These are phyloP conservation scores for Phaethornis superciliosus DNA, from an alignment of 2,113 vertebrate species.

Conservation along the genomic window DNA sequence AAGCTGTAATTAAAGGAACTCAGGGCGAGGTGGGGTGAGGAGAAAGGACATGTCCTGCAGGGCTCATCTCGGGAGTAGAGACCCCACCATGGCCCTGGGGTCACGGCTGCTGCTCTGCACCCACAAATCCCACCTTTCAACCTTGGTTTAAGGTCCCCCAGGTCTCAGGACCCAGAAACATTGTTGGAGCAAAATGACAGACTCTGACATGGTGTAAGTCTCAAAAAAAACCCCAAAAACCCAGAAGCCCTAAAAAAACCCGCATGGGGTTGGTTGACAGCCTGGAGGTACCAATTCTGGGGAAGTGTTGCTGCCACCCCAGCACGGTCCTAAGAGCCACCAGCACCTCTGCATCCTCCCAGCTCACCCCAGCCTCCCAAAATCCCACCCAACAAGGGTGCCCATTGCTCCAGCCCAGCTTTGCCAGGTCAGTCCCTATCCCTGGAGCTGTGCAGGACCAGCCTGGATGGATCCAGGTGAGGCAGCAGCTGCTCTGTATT, in stretches of 20 bases:
- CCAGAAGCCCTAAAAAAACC: background rate
- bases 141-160: background rate
- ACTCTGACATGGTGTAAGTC: rapidly evolving
- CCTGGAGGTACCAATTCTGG: background rate
- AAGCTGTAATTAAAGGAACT: slow-evolving; percentile 42
- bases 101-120: background rate
- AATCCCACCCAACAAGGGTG: rapidly evolving
- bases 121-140: background rate
- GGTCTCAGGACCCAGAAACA: rapidly evolving
- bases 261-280: background rate
- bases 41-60: background rate
- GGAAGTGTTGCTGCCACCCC: background rate
- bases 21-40: background rate
- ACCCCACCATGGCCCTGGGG: rapidly evolving
- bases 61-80: background rate
- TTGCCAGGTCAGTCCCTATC: rapidly evolving
- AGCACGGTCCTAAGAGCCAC: background rate
- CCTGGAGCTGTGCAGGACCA: background rate
- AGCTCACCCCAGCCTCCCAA: background rate
- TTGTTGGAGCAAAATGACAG: background rate
- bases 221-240: background rate
- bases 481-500: background rate
- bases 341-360: background rate
- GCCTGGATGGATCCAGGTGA: background rate
- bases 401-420: rapidly evolving